A percentile compares a stretch with the other conserved stretches of the same genome.
phyloP scores from a whole-genome alignment of 2,888 invertebrate species.

The Thecocarcelia acutangulata region DNA sequence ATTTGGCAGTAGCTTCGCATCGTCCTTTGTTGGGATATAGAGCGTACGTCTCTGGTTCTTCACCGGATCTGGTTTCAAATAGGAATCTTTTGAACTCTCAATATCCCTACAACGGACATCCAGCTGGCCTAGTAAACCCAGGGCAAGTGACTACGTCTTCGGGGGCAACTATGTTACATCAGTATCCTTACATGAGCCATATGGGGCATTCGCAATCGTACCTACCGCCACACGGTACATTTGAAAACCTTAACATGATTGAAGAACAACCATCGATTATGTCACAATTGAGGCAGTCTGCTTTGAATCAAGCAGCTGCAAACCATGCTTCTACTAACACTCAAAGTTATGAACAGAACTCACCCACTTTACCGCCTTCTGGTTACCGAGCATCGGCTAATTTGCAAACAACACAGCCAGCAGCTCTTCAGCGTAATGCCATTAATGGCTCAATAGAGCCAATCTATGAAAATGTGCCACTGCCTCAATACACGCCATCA shows the following conservation, averaged over 20 bases:
- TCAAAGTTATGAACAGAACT: constrained; percentile 72
- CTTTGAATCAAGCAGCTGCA: constrained; percentile 75
- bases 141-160: constrained; percentile 83
- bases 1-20: constrained; percentile 88
- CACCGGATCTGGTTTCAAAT: constrained; percentile 89
- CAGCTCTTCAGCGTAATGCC: constrained; percentile 80
- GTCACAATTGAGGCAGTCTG: constrained; percentile 77
- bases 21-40: constrained; percentile 81
- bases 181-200: constrained; percentile 77
- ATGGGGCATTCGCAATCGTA: constrained; percentile 81
- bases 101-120: constrained; percentile 71
- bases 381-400: constrained; percentile 82
- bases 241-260: constrained; percentile 86
- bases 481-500: constrained; percentile 82
- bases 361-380: constrained; percentile 82
- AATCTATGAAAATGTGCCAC: constrained; percentile 90
- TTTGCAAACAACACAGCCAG: constrained; percentile 77
- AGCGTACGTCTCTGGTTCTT: constrained; percentile 87
- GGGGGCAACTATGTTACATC: constrained; percentile 80
- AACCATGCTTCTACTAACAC: constrained; percentile 62
- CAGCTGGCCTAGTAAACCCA: constrained; percentile 55
- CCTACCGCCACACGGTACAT: constrained; percentile 86
- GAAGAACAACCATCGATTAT: constrained; percentile 81
- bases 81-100: constrained; percentile 84
- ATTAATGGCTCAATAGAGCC: constrained; percentile 86